Evolutionary conservation across 1,140 invertebrate species (phyloP), one percentile per base, ranked within the genome.

Genomic region (Xylocopa sonorina): DNA sequence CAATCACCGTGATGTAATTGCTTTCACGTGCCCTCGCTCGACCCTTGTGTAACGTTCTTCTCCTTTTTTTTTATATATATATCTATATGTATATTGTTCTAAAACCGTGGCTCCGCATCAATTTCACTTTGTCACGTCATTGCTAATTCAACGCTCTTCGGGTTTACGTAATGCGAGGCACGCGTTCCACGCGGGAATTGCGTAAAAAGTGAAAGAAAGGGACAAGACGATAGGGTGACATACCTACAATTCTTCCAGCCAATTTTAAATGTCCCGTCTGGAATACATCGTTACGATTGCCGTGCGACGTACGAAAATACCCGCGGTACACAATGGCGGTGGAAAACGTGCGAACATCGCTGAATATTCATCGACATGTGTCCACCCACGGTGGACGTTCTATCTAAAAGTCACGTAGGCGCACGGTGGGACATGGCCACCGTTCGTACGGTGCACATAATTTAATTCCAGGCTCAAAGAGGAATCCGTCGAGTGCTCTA

Each of bases 361-460:
- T 71, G 51, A 69, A 71, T 83, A 84, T 83, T 84, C 63, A 76
- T 76, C n/a, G 66, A 55, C 41, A 27, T 32, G 64, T 57, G 67
- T 80, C 72, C 78, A 69, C 24, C 55, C 27, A 58, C 71, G 55
- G 1, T 18, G 27, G 48, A 21, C 58, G 57, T 77, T 64, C 41
- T 50, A 55, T 68, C 57, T 74, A 66, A 81, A 84, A 82, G 69
- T 80, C 74, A 81, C 79, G 74, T 74, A 78, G 82, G 80, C 66
- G 34, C 55, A 12, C 43, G 24, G 55, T 34, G 55, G 24, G 21
- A 48, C 32, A 72, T 41, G 66, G 58, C 34, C 51, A 51, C 27
- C 55, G 78, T 73, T 84, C 73, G 66, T 74, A 66, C 64, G 24
- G 43, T 53, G 67, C 62, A n/a, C n/a, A 60, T 85, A 85, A 85